Evolutionary conservation across 2,888 invertebrate species (phyloP), one percentile per base, ranked within the genome.

Genomic region (Rhyacophila evoluta): DNA sequence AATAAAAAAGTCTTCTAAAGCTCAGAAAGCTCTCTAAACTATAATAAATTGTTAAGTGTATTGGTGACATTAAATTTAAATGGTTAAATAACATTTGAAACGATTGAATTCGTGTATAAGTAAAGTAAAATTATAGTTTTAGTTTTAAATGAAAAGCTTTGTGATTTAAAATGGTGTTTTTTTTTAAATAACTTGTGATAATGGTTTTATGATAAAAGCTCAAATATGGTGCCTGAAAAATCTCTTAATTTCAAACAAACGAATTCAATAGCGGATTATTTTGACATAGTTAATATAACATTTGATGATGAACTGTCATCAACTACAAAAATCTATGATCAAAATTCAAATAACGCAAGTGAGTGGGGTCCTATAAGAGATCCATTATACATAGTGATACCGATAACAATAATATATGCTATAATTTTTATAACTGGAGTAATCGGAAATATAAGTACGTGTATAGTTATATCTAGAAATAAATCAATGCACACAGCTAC

Each of bases 401-500:
- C 94, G 0, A 92, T 95, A 82, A 95, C 95, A 0, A 87, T 94
- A n/a, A 89, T 94, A 78, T 97, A 96, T 86, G 87, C 90, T 0
- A 83, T 94, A n/a, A 95, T 96, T 84, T 94, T 96, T 84, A 85
- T 96, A 8, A 93, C 93, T 4, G 96, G 97, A 1, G 87, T 95
- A 1, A 87, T 95, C 27, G 97, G 97, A 1, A 97, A 97, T 86
- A 90, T 95, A 55, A 93, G 94, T 84, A 97, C 96, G 1, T 97
- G 97, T 85, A 89, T 96, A 78, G 96, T 97, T 19, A 96, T 97
- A 82, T 91, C 93, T 19, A 91, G 92, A 81, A 96, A 96, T 86
- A 93, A 93, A 83, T 94, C 93, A 82, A 95, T 97, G 95, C 95
- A 95, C 84, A 94, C 94, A 15, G 94, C 94, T 1, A 94, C 94